phyloP scores from a whole-genome alignment of 1,140 invertebrate genomes.

The Subanguina moxae region DNA sequence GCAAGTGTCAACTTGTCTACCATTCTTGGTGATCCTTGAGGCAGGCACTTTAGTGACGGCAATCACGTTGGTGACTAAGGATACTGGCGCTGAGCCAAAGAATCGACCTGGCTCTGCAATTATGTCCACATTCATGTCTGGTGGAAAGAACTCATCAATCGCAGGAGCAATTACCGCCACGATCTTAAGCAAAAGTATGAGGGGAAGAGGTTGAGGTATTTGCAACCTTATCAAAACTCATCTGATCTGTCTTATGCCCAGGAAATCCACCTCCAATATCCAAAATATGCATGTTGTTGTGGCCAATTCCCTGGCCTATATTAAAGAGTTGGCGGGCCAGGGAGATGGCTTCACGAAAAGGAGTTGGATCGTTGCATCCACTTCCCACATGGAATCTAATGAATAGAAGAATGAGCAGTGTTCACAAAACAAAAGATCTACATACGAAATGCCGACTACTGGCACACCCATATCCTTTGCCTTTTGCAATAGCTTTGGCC shows the following conservation, averaged over 20 bases:
- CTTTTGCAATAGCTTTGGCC: constrained; percentile 71
- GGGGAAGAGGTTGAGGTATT: not conserved
- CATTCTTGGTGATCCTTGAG: constrained; percentile 46
- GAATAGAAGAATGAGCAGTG: constrained; percentile 22
- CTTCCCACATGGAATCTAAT: constrained; percentile 65
- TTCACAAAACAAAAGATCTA: constrained; percentile 14
- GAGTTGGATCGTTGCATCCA: constrained; percentile 62
- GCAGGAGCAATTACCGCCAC: constrained; percentile 72
- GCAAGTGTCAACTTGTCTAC: too few species aligned
- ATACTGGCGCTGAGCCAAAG: constrained; percentile 88
- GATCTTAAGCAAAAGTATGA: constrained; percentile 64
- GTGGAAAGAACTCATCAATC: constrained; percentile 75
- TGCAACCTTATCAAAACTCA: constrained; percentile 60
- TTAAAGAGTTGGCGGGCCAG: constrained; percentile 61
- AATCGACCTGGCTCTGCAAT: constrained; percentile 91
- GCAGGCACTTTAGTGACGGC: constrained; percentile 70
- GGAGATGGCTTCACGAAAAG: constrained; percentile 61
- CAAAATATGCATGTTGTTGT: constrained; percentile 60
- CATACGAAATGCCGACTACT: constrained; percentile 71
- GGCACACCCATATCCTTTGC: constrained; percentile 71
- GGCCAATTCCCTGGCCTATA: constrained; percentile 59
- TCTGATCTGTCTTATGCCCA: constrained; percentile 57
- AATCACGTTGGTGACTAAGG: constrained; percentile 79
- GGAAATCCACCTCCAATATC: constrained; percentile 65
- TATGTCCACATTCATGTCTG: constrained; percentile 69